These are phyloP conservation scores for Macroteleia sp. DNA, from an alignment of 2,888 invertebrate species.

Conservation along the genomic window DNA sequence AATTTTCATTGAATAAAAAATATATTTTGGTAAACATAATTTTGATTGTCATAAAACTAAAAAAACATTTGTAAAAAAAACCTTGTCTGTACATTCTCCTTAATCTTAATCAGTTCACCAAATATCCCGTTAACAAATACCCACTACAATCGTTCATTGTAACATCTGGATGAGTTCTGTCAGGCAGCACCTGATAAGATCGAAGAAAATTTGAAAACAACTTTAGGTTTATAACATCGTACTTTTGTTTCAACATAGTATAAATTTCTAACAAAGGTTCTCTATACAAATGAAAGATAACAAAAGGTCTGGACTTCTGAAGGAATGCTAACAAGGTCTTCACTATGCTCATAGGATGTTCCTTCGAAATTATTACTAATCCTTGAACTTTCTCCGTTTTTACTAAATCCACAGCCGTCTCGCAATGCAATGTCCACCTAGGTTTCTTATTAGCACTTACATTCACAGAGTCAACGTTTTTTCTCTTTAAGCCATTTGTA, in stretches of 20 bases:
- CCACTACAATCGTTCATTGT: constrained; percentile 95
- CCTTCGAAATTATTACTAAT: constrained; percentile 91
- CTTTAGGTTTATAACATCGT: constrained; percentile 90
- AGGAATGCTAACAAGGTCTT: constrained; percentile 90
- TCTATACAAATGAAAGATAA: constrained; percentile 91
- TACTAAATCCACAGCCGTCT: constrained; percentile 88
- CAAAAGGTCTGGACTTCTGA: constrained; percentile 92
- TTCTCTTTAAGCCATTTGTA: constrained; percentile 68
- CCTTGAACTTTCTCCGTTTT: constrained; percentile 88
- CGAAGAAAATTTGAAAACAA: constrained; percentile 94
- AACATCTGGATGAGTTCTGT: constrained; percentile 97
- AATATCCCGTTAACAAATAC: constrained; percentile 91
- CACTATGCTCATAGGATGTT: constrained; percentile 93
- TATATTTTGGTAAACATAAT: no score
- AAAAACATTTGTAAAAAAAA: constrained; percentile 40
- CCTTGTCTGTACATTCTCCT: constrained; percentile 1
- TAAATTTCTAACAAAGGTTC: constrained; percentile 95
- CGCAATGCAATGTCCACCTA: constrained; percentile 76
- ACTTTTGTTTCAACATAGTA: constrained; percentile 89
- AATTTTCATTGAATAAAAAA: no score
- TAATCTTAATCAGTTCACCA: constrained; percentile 76
- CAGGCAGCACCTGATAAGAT: constrained; percentile 94
- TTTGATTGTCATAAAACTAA: no score
- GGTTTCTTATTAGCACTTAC: constrained; percentile 68
- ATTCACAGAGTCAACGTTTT: constrained; percentile 70